phyloP scores from a whole-genome alignment of 2,113 vertebrate genomes.

The Cathartes aura region DNA sequence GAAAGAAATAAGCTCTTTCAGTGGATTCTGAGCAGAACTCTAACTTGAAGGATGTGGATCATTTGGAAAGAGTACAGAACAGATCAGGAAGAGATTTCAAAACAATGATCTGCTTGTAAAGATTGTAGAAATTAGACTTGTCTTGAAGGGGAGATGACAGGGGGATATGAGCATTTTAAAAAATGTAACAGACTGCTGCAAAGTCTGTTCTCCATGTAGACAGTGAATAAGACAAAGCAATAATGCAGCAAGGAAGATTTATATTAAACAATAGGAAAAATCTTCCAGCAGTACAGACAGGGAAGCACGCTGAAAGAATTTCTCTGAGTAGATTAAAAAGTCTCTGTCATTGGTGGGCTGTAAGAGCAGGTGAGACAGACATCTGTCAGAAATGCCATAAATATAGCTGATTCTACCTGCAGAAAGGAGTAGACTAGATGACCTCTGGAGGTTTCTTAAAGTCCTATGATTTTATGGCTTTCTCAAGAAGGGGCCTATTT shows the following conservation, averaged over 20 bases:
- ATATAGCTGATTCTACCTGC: not conserved
- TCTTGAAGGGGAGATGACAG: not conserved
- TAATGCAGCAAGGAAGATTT: not conserved
- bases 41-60: not conserved
- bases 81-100: constrained; percentile 1
- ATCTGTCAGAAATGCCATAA: not conserved
- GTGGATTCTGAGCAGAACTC: not conserved
- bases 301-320: not conserved
- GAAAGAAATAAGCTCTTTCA: constrained; percentile 33
- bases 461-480: not conserved
- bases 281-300: not conserved
- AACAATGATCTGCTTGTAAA: not conserved
- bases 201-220: not conserved
- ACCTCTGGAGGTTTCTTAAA: not conserved
- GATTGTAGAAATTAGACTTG: not conserved
- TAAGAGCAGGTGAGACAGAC: not conserved
- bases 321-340: not conserved
- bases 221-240: not conserved
- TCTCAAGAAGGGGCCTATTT: not conserved
- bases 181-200: not conserved
- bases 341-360: not conserved
- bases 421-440: not conserved
- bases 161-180: not conserved
- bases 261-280: not conserved
- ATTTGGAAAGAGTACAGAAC: not conserved